phyloP scores from a whole-genome alignment of 2,113 vertebrate genomes.

The Microtus ochrogaster region DNA sequence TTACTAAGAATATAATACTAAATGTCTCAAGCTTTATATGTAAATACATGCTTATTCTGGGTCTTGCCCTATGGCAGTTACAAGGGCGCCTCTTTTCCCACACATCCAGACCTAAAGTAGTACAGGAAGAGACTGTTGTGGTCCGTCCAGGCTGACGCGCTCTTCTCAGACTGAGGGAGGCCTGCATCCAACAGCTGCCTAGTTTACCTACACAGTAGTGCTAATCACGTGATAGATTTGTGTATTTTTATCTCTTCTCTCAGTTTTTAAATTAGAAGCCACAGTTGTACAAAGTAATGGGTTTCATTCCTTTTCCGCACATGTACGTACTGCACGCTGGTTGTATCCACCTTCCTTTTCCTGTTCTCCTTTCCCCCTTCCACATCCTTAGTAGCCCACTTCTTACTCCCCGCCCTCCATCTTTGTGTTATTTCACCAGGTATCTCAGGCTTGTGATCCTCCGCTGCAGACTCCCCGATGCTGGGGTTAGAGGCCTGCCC shows the following conservation, averaged over 20 bases:
- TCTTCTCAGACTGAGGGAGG: not conserved
- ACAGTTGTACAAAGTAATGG: too few relatives aligned
- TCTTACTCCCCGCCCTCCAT: too few relatives aligned
- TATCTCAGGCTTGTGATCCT: not conserved
- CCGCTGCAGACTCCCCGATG: not conserved
- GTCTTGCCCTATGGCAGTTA: too few relatives aligned
- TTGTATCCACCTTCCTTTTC: not conserved
- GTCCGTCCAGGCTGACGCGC: not conserved
- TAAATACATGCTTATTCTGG: not conserved
- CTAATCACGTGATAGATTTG: too few relatives aligned
- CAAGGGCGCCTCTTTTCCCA: not conserved
- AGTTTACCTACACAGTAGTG: fast-evolving
- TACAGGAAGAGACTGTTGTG: not conserved
- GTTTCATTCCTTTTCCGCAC: not conserved
- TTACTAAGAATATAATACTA: not conserved
- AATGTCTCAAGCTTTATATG: not conserved
- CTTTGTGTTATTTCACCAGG: not conserved
- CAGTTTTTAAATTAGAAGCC: not conserved
- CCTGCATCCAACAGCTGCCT: fast-evolving
- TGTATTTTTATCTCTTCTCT: not conserved
- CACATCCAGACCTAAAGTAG: not conserved
- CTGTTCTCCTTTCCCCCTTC: not conserved
- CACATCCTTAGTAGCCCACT: not conserved
- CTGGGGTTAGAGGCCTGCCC: too few relatives aligned
- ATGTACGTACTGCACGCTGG: not conserved